These are phyloP conservation scores for Microcebus ravelobensis DNA, from an alignment of 2,113 vertebrate genomes.

Conservation along the genomic window DNA sequence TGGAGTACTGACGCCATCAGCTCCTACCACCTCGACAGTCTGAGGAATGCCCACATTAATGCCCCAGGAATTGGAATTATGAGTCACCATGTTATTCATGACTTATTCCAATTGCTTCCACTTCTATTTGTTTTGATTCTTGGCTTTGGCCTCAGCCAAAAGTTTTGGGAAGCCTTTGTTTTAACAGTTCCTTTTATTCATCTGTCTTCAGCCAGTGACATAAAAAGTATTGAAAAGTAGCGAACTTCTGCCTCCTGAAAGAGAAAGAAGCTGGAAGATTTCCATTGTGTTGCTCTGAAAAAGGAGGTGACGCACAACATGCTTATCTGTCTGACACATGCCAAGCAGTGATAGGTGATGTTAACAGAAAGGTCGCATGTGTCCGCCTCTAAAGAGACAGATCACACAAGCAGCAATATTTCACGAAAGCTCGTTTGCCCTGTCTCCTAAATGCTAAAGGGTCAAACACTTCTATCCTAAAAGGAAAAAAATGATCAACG, in stretches of 20 bases:
- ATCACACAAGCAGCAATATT: conserved; percentile 24
- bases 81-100: neutral
- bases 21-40: neutral
- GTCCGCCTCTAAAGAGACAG: conserved; percentile 33
- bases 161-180: neutral
- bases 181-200: conserved; percentile 12
- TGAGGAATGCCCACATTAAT: neutral
- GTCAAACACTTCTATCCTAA: conserved; percentile 62
- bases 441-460: conserved; percentile 68
- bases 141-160: neutral
- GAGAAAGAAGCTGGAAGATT: conserved; percentile 46
- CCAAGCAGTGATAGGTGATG: conserved; percentile 51
- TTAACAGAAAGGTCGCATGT: conserved; percentile 55
- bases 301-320: conserved; percentile 67
- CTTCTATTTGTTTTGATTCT: conserved; percentile 1
- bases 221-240: conserved; percentile 51
- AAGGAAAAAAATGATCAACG: conserved; percentile 78
- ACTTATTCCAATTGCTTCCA: neutral
- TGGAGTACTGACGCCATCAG: neutral
- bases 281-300: conserved; percentile 46
- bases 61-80: neutral
- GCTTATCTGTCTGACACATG: conserved; percentile 73
- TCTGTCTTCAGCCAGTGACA: conserved; percentile 32
- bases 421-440: conserved; percentile 60
- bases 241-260: conserved; percentile 44